Evolutionary conservation across 1,140 invertebrate genomes (phyloP), one percentile per base, ranked within the genome.

Genomic region (Aethina tumida): DNA sequence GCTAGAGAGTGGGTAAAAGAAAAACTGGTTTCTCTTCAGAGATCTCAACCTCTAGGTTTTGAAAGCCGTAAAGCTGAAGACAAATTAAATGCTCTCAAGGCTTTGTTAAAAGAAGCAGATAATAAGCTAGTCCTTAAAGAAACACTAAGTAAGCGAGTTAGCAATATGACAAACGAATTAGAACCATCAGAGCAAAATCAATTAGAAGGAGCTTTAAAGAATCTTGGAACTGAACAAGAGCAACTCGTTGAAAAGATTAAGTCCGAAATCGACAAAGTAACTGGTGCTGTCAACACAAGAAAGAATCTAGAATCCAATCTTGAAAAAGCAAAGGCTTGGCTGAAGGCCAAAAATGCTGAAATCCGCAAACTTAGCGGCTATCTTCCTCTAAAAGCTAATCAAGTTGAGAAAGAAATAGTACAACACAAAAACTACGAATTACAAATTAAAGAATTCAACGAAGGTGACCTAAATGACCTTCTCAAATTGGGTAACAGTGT

Each of bases 121-220:
- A 77, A 77, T 4, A 90, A 91, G 59, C 78, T 84, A 51, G 74
- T 84, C 2, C 67, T 88, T 4, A 76, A 89, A 22, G 82, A 89
- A 43, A 82, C 81, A 2, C 60, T 93, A 5, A 78, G 84, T 46
- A 86, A 86, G 58, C 79, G 87, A 28, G 74, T 92, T 3, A 75
- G 78, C 25, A 83, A 82, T 34, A 81, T 95, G 66, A 74, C 83
- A 52, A 74, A 79, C 41, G 89, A 94, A 59, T 57, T 94, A n/a
- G 87, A 93, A 56, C 71, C 74, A 35, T 70, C 72, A 12, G 84
- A 87, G 55, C 77, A 83, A 40, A 73, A 75, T 40, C 73, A 83
- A 56, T 52, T 87, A 25, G 80, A 84, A 56, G 67, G 70, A 0
- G 70, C 76, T 10, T 62, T 82, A 34, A 71, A 68, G 45, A 73